Evolutionary conservation across 2,888 invertebrate genomes (phyloP).

Genomic region (Pelosia muscerda): DNA sequence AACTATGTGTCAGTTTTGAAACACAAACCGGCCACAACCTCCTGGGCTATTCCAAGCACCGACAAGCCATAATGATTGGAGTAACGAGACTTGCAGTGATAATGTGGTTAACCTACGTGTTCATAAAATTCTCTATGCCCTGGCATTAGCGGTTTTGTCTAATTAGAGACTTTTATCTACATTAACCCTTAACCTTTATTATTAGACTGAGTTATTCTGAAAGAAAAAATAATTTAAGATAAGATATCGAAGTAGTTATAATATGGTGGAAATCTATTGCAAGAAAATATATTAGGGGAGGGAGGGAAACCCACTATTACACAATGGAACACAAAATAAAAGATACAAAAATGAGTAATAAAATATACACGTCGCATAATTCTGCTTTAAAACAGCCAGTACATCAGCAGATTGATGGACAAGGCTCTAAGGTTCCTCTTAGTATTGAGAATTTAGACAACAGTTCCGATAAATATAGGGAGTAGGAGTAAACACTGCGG

Average conservation of each 20-base stretch:
- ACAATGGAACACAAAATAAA: too few species aligned
- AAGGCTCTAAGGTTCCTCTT: background rate
- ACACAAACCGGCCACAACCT: conserved; percentile 14
- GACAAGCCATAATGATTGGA: conserved; percentile 36
- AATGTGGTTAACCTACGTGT: conserved; percentile 23
- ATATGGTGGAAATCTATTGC: too few species aligned
- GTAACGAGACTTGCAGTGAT: conserved; percentile 29
- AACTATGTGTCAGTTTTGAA: background rate
- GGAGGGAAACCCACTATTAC: too few species aligned
- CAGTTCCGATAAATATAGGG: too few species aligned
- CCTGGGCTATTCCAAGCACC: conserved; percentile 30
- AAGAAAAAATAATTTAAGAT: too few species aligned
- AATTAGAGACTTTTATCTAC: background rate
- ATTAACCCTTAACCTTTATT: background rate
- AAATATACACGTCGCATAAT: too few species aligned
- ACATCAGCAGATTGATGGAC: background rate
- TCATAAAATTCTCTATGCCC: background rate
- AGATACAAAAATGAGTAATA: too few species aligned
- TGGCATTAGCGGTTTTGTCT: background rate
- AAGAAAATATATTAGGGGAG: too few species aligned
- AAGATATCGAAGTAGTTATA: too few species aligned
- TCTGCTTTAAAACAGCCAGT: too few species aligned
- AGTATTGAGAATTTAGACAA: background rate
- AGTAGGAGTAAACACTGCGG: too few species aligned
- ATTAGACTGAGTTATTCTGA: background rate